Percentiles rank a stretch among this genome's conserved stretches.
Conservation (phyloP, 2,113 vertebrate genomes). For the Centrocercus urophasianus region DNA sequence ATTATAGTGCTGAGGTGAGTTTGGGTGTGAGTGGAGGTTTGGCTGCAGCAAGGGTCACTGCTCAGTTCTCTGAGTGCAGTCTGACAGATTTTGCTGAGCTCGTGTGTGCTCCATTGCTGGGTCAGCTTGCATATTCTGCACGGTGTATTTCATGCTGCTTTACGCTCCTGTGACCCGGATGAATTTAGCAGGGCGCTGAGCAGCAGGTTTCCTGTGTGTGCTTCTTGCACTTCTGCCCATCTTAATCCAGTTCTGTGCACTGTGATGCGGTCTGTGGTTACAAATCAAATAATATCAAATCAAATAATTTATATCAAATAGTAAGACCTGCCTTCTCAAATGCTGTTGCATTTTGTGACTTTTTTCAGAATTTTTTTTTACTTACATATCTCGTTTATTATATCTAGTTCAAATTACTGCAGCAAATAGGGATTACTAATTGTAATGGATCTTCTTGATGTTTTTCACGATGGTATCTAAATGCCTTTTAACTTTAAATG, state of each 20-base stretch:
- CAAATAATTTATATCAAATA: no score
- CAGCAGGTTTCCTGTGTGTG: not conserved
- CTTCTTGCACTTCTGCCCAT: not conserved
- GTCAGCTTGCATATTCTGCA: not conserved
- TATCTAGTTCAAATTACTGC: constrained; percentile 12
- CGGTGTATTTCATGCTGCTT: not conserved
- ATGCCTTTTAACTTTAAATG: not conserved
- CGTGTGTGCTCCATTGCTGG: not conserved
- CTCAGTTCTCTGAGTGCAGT: not conserved
- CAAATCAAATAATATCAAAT: not conserved
- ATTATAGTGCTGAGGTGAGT: not conserved
- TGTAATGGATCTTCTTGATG: not conserved
- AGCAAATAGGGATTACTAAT: constrained; percentile 43
- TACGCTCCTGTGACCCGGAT: constrained; percentile 9
- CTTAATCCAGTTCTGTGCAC: not conserved
- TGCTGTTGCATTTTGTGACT: not conserved
- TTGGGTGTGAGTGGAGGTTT: not conserved
- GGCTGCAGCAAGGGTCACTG: not conserved
- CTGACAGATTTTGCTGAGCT: constrained; percentile 30
- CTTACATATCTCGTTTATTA: constrained; percentile 48
- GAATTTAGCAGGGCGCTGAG: not conserved
- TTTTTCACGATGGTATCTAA: not conserved
- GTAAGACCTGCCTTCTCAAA: not conserved
- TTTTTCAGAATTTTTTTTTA: constrained; percentile 35
- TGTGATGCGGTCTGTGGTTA: not conserved